A percentile compares a stretch with the other conserved stretches of the same genome.
These are phyloP conservation scores for Cyclura pinguis DNA, from an alignment of 2,797 vertebrate genomes.

Conservation along the genomic window DNA sequence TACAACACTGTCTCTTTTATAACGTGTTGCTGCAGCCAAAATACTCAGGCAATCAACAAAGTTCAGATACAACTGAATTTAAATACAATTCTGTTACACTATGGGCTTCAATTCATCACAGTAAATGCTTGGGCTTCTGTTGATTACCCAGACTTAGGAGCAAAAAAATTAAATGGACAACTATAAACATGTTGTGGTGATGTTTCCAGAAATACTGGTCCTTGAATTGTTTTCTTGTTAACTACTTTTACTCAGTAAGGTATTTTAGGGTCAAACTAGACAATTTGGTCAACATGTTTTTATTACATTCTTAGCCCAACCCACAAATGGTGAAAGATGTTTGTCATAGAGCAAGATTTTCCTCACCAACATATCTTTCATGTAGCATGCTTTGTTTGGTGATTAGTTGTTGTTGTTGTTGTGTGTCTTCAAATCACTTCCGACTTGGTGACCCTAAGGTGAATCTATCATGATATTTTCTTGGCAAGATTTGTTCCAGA, in stretches of 20 bases:
- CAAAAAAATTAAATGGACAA: neutral
- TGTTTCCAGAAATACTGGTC: neutral
- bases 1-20: neutral
- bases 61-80: constrained; percentile 1
- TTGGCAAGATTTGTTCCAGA: no score
- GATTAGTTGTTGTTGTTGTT: no score
- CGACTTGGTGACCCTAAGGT: no score
- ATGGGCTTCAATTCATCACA: neutral
- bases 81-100: neutral
- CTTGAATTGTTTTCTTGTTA: neutral
- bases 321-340: no score
- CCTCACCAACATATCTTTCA: no score
- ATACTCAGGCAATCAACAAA: neutral
- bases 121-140: neutral
- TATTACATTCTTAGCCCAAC: no score
- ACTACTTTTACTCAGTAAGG: neutral
- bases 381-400: no score
- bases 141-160: neutral
- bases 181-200: neutral
- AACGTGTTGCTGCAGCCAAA: neutral
- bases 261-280: neutral
- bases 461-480: no score
- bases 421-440: no score
- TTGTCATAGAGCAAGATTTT: no score
- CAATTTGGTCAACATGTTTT: no score